Conservation (phyloP, 2,797 vertebrate genomes). For the Lagorchestes hirsutus region DNA sequence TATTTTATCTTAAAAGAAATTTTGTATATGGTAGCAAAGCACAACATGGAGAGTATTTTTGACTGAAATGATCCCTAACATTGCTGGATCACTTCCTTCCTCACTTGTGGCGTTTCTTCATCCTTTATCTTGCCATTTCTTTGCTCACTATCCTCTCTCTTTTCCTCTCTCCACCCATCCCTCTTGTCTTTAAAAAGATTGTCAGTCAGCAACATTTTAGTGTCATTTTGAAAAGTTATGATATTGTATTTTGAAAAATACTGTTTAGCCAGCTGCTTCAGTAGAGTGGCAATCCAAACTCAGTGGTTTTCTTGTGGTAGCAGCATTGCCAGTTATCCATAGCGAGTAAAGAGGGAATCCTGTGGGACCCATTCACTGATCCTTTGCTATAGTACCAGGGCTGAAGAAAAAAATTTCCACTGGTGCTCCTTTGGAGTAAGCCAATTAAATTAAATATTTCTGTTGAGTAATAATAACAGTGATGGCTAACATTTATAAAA, state of each 20-base stretch:
- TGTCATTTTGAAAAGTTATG: not conserved
- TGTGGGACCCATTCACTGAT: not conserved
- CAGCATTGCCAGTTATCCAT: not conserved
- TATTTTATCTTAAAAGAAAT: slow-evolving; percentile 41
- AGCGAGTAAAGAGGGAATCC: not conserved
- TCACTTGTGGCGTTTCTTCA: not conserved
- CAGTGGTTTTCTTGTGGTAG: not conserved
- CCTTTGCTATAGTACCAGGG: not conserved
- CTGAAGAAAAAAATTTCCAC: not conserved
- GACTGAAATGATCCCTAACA: not conserved
- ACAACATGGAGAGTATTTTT: not conserved
- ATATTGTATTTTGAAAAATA: not conserved
- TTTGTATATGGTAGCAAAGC: slow-evolving; percentile 9
- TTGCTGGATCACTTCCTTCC: not conserved
- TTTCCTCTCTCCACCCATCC: not conserved
- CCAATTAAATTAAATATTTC: not conserved
- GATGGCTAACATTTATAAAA: not conserved
- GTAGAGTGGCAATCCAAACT: not conserved
- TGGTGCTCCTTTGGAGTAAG: not conserved
- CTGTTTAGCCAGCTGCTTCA: not conserved
- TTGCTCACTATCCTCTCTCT: not conserved
- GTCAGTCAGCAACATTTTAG: not conserved
- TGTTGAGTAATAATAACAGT: not conserved
- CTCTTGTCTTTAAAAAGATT: not conserved
- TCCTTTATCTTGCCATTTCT: slow-evolving; percentile 4